Evolutionary conservation across 2,797 vertebrate genomes (phyloP), one percentile per base, ranked within the genome.

Genomic region (Rhinoraja longicauda): DNA sequence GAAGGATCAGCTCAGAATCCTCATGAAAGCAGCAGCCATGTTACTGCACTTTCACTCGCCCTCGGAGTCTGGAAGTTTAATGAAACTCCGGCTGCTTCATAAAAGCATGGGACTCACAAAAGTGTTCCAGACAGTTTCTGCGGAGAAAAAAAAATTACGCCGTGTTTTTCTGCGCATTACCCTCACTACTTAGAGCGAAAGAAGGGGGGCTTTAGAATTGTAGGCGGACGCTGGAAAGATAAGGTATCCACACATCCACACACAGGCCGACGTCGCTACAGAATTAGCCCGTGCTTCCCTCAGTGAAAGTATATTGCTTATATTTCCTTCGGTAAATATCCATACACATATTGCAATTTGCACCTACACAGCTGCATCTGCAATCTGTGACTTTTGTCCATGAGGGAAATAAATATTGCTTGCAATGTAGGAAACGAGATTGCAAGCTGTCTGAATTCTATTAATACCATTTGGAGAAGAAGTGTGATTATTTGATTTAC

Each of bases 61-160:
- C 94, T 95, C 95, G 96, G 95, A 97, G 96, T 96, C 95, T 95
- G 96, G 96, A 96, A 97, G 97, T 96, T 96, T 97, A 97, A 97
- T 97, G 96, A 97, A 97, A 97, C 95, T 96, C 96, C 96, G 96
- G 97, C 97, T 95, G 93, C 95, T 96, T 96, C 96, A 96, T 97
- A 97, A 97, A 97, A 94, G 95, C 96, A n/a, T 94, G 95, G 96
- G 96, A 96, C 96, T 95, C 93, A 93, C 94, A 95, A 96, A 95
- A 73, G 94, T 96, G 97, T 97, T 97, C 96, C 96, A 96, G 93
- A 93, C 94, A 95, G 95, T 95, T 96, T 96, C 93, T 93, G 95
- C 29, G 96, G 95, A 90, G 95, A 96, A 97, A 96, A 96, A 90
- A 95, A 96, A 97, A 96, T 96, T 95, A n/a, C n/a, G n/a, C n/a